Evolutionary conservation across 2,888 invertebrate genomes (phyloP), one percentile per base, ranked within the genome.

Genomic region (Campopleginae sp.): DNA sequence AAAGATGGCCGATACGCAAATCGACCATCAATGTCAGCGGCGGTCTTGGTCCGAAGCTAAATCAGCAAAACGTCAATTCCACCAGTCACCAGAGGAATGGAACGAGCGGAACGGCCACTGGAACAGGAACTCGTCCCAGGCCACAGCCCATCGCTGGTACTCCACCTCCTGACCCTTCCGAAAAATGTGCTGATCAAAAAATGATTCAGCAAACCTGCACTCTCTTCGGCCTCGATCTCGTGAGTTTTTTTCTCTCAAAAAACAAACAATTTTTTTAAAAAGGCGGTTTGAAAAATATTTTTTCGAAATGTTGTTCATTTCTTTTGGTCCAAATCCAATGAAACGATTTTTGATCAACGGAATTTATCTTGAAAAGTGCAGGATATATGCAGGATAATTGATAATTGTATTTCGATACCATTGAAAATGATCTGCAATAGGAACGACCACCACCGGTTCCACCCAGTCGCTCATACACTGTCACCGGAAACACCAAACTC

Each of bases 391-490:
- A 3, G 2, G 10, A 10, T 27, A 23, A 58, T 58, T 14, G 2
- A 27, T 3, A 27, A 58, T 23, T 58, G 27, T 27, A 14, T 58
- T 27, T 12, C 27, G 58, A 58, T 58, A 58, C 58, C 14, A 14
- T 58, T 58, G 58, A 58, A 58, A 27, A 27, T 58, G 19, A 54
- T 58, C 12, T 14, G 58, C 51, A 23, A 61, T 93, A 97, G 97
- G 98, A 98, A 94, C 95, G 97, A 86, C 98, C 98, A 48, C 98
- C 98, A 48, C 98, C 98, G 44, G 96, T 98, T 87, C 98, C 98
- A 70, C 97, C 98, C 46, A 97, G 98, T 90, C 96, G 98, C 89
- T 96, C 97, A 1, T 98, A 99, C 94, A 98, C 98, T 7, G 97
- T 98, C 83, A 95, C 97, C 42, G 98, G 98, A 90, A 98, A 98